phyloP scores from a whole-genome alignment of 2,888 invertebrate genomes.

The Hoplodrina ambigua region DNA sequence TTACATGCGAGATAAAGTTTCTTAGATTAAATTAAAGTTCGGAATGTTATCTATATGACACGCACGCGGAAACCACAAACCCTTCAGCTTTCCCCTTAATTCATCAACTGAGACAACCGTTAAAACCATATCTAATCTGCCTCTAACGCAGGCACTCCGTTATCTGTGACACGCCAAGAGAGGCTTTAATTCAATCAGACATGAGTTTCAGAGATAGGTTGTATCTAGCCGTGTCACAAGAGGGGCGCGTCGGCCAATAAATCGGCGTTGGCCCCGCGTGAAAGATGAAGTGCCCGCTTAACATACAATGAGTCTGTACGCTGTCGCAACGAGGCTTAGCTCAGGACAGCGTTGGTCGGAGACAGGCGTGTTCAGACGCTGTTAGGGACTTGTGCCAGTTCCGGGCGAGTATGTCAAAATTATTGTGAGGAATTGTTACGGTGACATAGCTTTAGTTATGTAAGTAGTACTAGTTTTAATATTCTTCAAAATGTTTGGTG shows the following conservation, averaged over 20 bases:
- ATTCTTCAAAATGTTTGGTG: not conserved
- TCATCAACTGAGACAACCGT: slow-evolving; percentile 64
- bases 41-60: slow-evolving; percentile 42
- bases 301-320: slow-evolving; percentile 88
- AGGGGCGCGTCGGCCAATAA: slow-evolving; percentile 88
- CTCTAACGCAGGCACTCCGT: slow-evolving; percentile 68
- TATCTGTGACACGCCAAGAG: slow-evolving; percentile 75
- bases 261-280: slow-evolving; percentile 83
- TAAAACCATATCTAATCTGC: slow-evolving; percentile 69
- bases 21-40: slow-evolving; percentile 43
- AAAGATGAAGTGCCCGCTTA: slow-evolving; percentile 89
- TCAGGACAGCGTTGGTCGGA: slow-evolving; percentile 74
- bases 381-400: slow-evolving; percentile 70
- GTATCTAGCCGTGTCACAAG: slow-evolving; percentile 79
- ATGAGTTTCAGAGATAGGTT: slow-evolving; percentile 70
- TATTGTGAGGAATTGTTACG: slow-evolving; percentile 23
- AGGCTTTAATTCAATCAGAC: slow-evolving; percentile 79
- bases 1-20: slow-evolving; percentile 39
- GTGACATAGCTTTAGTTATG: not conserved
- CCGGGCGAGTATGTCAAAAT: slow-evolving; percentile 52
- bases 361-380: slow-evolving; percentile 65
- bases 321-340: slow-evolving; percentile 82
- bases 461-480: slow-evolving; percentile 2
- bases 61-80: slow-evolving; percentile 54
- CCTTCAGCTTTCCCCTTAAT: slow-evolving; percentile 55